phyloP scores from a whole-genome alignment of 2,888 invertebrate species.

The Acanthosepion lycidas region DNA sequence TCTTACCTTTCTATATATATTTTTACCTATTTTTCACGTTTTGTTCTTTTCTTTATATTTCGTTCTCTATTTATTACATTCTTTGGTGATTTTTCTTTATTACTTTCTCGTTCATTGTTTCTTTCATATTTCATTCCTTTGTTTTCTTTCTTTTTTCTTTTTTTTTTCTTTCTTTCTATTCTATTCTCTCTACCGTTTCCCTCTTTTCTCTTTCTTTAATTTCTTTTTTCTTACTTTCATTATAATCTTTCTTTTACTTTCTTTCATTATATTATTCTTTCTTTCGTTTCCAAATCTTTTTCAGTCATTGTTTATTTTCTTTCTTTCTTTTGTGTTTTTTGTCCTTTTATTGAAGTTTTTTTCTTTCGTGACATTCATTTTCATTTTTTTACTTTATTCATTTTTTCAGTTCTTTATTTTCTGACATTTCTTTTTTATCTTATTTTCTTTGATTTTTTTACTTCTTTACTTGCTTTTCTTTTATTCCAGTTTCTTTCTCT shows the following conservation, averaged over 20 bases:
- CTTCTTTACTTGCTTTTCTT: too few species aligned
- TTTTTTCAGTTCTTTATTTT: neutral
- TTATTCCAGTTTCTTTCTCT: too few species aligned
- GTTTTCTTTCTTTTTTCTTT: too few species aligned
- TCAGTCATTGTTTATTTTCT: neutral
- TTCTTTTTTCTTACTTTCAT: neutral
- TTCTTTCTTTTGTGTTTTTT: neutral
- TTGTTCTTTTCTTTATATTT: too few species aligned
- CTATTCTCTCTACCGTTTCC: neutral
- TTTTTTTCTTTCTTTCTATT: neutral
- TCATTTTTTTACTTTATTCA: neutral
- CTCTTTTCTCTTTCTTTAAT: neutral
- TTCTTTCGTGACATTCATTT: too few species aligned
- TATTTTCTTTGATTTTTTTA: too few species aligned
- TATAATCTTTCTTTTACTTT: neutral
- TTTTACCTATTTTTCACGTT: too few species aligned
- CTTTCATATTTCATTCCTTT: too few species aligned
- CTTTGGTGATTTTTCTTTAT: too few species aligned
- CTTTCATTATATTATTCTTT: neutral
- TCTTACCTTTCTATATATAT: too few species aligned
- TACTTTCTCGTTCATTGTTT: neutral
- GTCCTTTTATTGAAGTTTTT: neutral
- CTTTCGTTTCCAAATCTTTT: neutral
- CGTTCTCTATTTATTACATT: too few species aligned
- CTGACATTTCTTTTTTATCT: neutral